A percentile compares a stretch with the other conserved stretches of the same genome.
phyloP scores from a whole-genome alignment of 2,888 invertebrate species.

The Cecidostiba fungosa region DNA sequence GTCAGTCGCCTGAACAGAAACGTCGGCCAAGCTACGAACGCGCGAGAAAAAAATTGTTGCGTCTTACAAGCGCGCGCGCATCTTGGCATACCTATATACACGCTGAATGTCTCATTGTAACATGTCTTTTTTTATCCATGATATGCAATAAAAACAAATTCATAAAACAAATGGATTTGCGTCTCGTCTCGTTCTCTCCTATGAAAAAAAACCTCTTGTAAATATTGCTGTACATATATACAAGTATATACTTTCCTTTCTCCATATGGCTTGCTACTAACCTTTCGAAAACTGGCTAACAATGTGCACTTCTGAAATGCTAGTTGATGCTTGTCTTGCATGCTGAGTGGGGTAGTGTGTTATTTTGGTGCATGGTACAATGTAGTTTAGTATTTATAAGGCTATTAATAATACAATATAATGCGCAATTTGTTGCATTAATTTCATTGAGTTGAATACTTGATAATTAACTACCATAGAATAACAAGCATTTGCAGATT shows the following conservation, averaged over 20 bases:
- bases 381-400: conserved; percentile 10
- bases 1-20: conserved; percentile 2
- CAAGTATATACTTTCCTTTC: conserved; percentile 58
- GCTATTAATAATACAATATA: background rate
- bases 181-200: conserved; percentile 58
- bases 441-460: background rate
- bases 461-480: background rate
- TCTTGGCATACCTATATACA: conserved; percentile 13
- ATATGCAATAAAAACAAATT: conserved; percentile 62
- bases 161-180: conserved; percentile 53
- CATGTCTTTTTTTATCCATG: conserved; percentile 37
- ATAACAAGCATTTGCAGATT: background rate
- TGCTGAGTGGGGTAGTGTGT: conserved; percentile 42
- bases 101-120: conserved; percentile 46
- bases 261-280: conserved; percentile 75
- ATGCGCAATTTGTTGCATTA: background rate
- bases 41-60: conserved; percentile 5
- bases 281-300: conserved; percentile 75
- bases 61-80: conserved; percentile 16
- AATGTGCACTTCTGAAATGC: conserved; percentile 65
- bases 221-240: conserved; percentile 14
- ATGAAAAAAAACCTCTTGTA: conserved; percentile 31
- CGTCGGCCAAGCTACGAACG: conserved; percentile 8
- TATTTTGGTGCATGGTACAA: conserved; percentile 24
- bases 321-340: conserved; percentile 55